These are phyloP conservation scores for Rhinatrema bivittatum DNA, from an alignment of 2,797 vertebrate genomes.

Conservation along the genomic window DNA sequence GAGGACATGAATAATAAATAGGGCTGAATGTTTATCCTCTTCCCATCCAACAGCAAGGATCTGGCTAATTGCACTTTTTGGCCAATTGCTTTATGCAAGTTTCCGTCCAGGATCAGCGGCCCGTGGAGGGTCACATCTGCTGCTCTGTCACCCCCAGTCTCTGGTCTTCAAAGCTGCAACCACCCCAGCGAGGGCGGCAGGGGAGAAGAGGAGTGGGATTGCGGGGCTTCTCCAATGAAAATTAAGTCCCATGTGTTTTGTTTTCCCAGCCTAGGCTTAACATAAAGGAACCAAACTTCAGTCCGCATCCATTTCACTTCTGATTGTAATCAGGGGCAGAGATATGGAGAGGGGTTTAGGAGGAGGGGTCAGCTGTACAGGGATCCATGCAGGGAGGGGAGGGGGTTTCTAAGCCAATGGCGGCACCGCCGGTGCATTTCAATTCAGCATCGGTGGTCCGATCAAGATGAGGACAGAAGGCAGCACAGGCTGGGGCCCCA, in stretches of 20 bases:
- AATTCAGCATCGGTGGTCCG: too few species aligned
- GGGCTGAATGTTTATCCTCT: constrained; percentile 2
- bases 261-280: not conserved
- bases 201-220: not conserved
- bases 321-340: too few species aligned
- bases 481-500: not conserved
- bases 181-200: not conserved
- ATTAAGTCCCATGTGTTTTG: too few species aligned
- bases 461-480: too few species aligned
- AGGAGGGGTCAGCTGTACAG: not conserved
- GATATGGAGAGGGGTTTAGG: too few species aligned
- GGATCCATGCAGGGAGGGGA: not conserved
- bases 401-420: not conserved
- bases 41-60: constrained; percentile 11
- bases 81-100: not conserved
- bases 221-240: too few species aligned
- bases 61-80: constrained; percentile 8
- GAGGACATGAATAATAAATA: constrained; percentile 19
- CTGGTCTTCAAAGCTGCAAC: too few species aligned
- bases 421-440: not conserved
- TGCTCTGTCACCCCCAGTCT: too few species aligned
- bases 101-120: not conserved
- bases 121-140: not conserved
- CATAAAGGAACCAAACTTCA: not conserved
- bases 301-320: not conserved